These are phyloP conservation scores for Oxyura jamaicensis DNA, from an alignment of 2,113 vertebrate genomes.

Conservation along the genomic window DNA sequence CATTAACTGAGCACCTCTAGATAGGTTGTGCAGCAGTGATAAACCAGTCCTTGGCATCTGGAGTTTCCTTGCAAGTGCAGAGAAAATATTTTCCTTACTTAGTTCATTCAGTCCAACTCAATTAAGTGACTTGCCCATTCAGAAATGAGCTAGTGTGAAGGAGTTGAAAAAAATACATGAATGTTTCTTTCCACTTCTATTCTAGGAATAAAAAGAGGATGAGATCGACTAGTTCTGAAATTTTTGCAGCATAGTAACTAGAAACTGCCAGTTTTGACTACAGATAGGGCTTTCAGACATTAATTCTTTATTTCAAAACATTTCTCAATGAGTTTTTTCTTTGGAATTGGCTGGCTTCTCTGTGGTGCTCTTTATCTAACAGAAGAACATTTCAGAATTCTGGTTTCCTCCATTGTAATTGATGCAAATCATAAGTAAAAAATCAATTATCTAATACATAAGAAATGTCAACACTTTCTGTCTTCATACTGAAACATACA, in stretches of 20 bases:
- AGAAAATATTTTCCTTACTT: slow-evolving; percentile 30
- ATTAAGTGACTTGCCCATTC: neutral
- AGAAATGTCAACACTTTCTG: slow-evolving; percentile 47
- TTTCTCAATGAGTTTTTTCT: slow-evolving; percentile 64
- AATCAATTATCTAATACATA: slow-evolving; percentile 51
- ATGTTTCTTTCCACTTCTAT: neutral
- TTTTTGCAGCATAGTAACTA: slow-evolving; percentile 9
- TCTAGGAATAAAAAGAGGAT: slow-evolving; percentile 36
- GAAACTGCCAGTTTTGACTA: slow-evolving; percentile 39
- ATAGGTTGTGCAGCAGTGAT: neutral
- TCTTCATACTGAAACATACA: slow-evolving; percentile 51
- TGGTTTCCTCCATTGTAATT: slow-evolving; percentile 18
- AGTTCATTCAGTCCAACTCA: slow-evolving; percentile 8
- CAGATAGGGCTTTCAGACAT: slow-evolving; percentile 56
- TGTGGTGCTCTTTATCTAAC: slow-evolving; percentile 6
- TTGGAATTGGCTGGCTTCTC: slow-evolving; percentile 46
- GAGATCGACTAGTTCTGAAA: neutral
- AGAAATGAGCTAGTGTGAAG: neutral
- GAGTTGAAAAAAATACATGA: neutral
- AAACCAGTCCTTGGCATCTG: neutral
- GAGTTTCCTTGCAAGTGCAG: slow-evolving; percentile 5
- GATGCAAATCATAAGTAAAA: slow-evolving; percentile 26
- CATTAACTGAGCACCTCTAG: neutral
- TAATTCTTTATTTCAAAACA: slow-evolving; percentile 54
- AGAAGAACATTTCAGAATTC: slow-evolving; percentile 21